A percentile compares a stretch with the other conserved stretches of the same genome.
Evolutionary conservation across 1,140 invertebrate genomes (phyloP).

Genomic region (Drosophila arizonae): DNA sequence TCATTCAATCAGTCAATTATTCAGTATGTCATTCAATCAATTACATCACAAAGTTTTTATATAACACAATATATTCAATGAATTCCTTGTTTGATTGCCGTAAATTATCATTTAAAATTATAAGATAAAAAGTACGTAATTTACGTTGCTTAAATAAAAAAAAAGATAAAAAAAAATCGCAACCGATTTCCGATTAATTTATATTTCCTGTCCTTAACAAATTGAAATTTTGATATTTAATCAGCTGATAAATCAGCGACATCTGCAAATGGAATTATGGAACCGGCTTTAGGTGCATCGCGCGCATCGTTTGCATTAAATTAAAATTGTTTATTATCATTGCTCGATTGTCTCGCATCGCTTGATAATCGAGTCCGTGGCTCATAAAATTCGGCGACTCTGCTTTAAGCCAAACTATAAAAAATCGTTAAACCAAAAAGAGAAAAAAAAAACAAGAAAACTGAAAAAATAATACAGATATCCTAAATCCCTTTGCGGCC

Average conservation of each 20-base stretch:
- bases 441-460: no score
- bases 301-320: slow-evolving; percentile 52
- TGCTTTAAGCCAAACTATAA: slow-evolving; percentile 61
- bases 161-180: no score
- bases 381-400: slow-evolving; percentile 24
- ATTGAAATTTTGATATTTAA: slow-evolving; percentile 21
- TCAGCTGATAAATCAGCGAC: not conserved
- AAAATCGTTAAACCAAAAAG: slow-evolving; percentile 24
- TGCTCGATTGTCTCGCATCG: slow-evolving; percentile 34
- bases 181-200: not conserved
- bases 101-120: not conserved
- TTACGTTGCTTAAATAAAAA: no score
- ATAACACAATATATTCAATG: no score
- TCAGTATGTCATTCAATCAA: no score
- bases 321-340: slow-evolving; percentile 62
- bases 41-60: no score
- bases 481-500: slow-evolving; percentile 56
- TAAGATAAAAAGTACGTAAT: no score
- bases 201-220: slow-evolving; percentile 10
- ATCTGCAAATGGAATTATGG: slow-evolving; percentile 7
- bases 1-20: no score
- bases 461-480: slow-evolving; percentile 12
- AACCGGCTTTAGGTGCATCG: slow-evolving; percentile 46
- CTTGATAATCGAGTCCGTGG: slow-evolving; percentile 34
- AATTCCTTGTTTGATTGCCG: not conserved